Percentiles rank a stretch among this genome's conserved stretches.
Evolutionary conservation across 2,113 vertebrate species (phyloP).

Genomic region (Cyphomyrus plagiostoma): DNA sequence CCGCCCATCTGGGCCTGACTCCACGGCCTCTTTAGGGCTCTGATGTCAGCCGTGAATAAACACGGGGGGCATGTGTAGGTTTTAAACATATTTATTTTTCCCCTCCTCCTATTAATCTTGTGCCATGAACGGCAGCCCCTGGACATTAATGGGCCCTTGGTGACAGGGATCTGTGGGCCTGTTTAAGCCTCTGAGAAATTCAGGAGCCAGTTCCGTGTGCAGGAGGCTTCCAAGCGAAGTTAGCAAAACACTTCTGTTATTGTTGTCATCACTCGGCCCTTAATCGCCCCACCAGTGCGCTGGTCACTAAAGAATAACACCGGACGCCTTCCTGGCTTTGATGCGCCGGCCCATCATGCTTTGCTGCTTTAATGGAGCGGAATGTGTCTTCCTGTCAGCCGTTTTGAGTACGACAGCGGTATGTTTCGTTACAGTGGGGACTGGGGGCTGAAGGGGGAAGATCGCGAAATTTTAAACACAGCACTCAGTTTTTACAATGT

Average conservation of each 20-base stretch:
- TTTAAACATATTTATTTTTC: slow-evolving; percentile 33
- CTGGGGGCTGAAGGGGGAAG: background rate
- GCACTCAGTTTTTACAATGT: background rate
- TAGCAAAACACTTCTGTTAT: slow-evolving; percentile 60
- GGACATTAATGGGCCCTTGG: slow-evolving; percentile 55
- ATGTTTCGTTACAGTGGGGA: background rate
- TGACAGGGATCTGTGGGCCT: slow-evolving; percentile 35
- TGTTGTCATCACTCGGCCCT: slow-evolving; percentile 54
- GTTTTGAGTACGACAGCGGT: background rate
- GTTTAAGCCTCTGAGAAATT: slow-evolving; percentile 12
- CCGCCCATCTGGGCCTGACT: background rate
- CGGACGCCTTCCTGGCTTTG: slow-evolving; percentile 22
- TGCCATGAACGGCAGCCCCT: slow-evolving; percentile 41
- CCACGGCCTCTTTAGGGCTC: slow-evolving; percentile 5
- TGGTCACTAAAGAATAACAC: slow-evolving; percentile 51
- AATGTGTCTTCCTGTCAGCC: background rate
- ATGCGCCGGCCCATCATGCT: background rate
- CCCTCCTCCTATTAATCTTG: slow-evolving; percentile 38
- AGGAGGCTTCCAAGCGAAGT: slow-evolving; percentile 51
- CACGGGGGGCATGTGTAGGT: slow-evolving; percentile 27
- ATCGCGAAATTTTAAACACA: background rate
- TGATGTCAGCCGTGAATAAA: slow-evolving; percentile 46
- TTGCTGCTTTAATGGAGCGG: background rate
- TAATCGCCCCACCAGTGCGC: slow-evolving; percentile 52
- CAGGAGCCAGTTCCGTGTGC: slow-evolving; percentile 31